Percentiles rank a stretch among this genome's conserved stretches.
These are phyloP conservation scores for Coenonympha glycerion DNA, from an alignment of 2,888 invertebrate species.

Conservation along the genomic window DNA sequence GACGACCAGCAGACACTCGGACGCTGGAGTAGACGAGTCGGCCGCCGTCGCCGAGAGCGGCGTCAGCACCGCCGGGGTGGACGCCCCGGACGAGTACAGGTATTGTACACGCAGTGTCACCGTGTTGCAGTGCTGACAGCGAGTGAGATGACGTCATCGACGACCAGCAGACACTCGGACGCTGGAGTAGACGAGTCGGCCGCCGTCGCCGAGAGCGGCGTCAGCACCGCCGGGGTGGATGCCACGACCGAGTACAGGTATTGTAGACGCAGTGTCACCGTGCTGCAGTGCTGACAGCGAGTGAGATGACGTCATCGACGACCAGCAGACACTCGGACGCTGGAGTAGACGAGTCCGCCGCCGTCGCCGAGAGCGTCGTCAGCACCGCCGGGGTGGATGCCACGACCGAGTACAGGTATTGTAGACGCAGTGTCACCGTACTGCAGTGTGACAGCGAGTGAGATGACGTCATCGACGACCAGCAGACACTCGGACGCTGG, in stretches of 20 bases:
- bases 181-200: constrained; percentile 30
- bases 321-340: constrained; percentile 43
- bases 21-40: constrained; percentile 31
- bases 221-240: constrained; percentile 23
- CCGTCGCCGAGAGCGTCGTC: constrained; percentile 21
- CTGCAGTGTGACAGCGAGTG: constrained; percentile 47
- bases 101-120: too few species aligned
- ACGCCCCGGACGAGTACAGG: constrained; percentile 31
- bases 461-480: constrained; percentile 47
- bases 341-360: constrained; percentile 30
- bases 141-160: constrained; percentile 53
- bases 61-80: constrained; percentile 23
- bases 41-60: constrained; percentile 23
- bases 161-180: constrained; percentile 39
- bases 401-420: constrained; percentile 31
- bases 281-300: constrained; percentile 42
- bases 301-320: constrained; percentile 51
- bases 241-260: constrained; percentile 33
- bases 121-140: constrained; percentile 42
- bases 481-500: constrained; percentile 43
- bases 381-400: constrained; percentile 27
- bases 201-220: constrained; percentile 22
- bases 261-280: too few species aligned
- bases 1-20: constrained; percentile 43
- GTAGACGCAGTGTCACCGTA: too few species aligned